phyloP scores from a whole-genome alignment of 2,113 vertebrate species.

The Orycteropus afer region DNA sequence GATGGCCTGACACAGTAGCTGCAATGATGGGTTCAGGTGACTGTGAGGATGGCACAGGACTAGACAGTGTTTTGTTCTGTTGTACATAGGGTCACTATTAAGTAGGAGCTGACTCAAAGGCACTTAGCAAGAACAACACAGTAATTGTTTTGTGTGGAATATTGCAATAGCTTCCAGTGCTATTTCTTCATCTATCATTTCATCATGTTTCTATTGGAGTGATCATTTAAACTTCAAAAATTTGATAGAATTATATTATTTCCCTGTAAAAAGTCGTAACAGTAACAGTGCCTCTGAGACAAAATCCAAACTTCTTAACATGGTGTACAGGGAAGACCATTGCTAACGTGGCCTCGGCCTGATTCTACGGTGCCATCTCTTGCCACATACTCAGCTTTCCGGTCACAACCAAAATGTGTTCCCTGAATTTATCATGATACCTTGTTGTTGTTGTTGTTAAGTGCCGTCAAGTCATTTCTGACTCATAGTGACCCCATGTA shows the following conservation, averaged over 20 bases:
- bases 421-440: background rate
- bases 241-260: background rate
- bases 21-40: too few relatives aligned
- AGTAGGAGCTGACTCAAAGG: too few relatives aligned
- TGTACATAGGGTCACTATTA: too few relatives aligned
- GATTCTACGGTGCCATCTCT: background rate
- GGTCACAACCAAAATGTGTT: background rate
- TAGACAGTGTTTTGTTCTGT: too few relatives aligned
- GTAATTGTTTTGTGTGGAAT: background rate
- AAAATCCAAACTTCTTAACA: background rate
- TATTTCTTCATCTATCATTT: background rate
- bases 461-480: too few relatives aligned
- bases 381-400: background rate
- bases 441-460: too few relatives aligned
- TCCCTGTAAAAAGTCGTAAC: background rate
- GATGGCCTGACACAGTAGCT: too few relatives aligned
- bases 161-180: background rate
- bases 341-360: rapidly evolving
- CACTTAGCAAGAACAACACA: too few relatives aligned
- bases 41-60: too few relatives aligned
- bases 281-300: background rate
- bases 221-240: background rate
- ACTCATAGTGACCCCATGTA: too few relatives aligned
- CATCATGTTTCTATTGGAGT: background rate
- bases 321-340: background rate